These are phyloP conservation scores for Actenoides hombroni DNA, from an alignment of 2,113 vertebrate genomes.

Conservation along the genomic window DNA sequence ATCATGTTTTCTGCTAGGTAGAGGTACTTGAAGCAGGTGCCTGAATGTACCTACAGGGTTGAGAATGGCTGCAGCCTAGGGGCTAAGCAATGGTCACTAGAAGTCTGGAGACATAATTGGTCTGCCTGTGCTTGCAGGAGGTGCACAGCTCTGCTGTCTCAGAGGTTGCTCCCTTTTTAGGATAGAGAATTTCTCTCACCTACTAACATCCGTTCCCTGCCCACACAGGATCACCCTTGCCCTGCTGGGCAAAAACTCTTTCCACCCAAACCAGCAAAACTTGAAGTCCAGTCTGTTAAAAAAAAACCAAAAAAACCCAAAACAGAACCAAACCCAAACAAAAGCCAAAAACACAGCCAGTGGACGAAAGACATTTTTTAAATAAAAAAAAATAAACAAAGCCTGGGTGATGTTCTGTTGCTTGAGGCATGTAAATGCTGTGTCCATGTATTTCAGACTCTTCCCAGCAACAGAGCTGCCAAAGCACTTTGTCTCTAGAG, in stretches of 20 bases:
- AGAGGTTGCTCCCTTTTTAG: neutral
- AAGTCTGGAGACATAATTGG: neutral
- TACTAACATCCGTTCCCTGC: neutral
- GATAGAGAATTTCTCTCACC: neutral
- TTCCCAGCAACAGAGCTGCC: conserved; percentile 37
- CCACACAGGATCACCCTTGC: neutral
- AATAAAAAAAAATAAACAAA: neutral
- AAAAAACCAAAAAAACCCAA: neutral
- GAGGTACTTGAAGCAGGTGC: neutral
- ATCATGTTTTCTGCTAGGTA: neutral
- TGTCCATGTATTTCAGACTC: neutral
- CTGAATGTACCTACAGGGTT: neutral
- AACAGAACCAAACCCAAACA: neutral
- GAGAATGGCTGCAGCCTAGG: neutral
- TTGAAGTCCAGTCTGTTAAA: neutral
- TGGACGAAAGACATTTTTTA: neutral
- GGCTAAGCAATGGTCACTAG: neutral
- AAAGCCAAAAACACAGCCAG: neutral
- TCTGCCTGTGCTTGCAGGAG: neutral
- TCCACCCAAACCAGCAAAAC: neutral
- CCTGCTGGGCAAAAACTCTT: neutral
- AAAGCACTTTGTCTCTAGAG: neutral
- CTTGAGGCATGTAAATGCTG: neutral
- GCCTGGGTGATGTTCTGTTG: neutral
- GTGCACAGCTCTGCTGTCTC: neutral